Conservation (phyloP, 2,113 vertebrate species). For the Sturnira hondurensis region DNA sequence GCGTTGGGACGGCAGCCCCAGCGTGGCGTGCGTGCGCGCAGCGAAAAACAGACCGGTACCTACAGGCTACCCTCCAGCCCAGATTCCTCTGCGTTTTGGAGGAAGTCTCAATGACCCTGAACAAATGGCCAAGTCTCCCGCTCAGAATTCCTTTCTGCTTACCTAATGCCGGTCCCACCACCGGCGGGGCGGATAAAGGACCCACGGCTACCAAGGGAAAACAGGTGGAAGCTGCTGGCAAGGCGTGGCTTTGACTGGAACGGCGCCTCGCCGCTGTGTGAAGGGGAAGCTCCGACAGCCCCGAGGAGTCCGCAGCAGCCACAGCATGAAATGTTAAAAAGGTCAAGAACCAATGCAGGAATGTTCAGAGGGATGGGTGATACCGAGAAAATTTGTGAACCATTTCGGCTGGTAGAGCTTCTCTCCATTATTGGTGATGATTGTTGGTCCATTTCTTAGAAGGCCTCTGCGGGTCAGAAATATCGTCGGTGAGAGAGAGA, state of each 20-base stretch:
- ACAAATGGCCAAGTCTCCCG: not conserved
- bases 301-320: not conserved
- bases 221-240: not conserved
- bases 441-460: not conserved
- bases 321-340: not conserved
- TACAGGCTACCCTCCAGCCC: not conserved
- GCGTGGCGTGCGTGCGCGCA: accelerated
- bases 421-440: not conserved
- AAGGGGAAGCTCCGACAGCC: not conserved
- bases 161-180: not conserved
- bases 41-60: not conserved
- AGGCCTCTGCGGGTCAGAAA: not conserved
- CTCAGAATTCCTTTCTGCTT: not conserved
- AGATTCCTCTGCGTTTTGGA: not conserved
- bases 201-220: not conserved
- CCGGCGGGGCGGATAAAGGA: not conserved
- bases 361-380: not conserved
- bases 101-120: not conserved
- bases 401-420: not conserved
- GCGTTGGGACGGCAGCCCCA: accelerated
- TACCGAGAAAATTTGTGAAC: not conserved
- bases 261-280: accelerated
- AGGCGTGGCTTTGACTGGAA: not conserved
- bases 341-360: accelerated
- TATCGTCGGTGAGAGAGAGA: not conserved